Percentiles rank a stretch among this genome's conserved stretches.
Conservation (phyloP, 2,888 invertebrate genomes). For the Hemaris fuciformis region DNA sequence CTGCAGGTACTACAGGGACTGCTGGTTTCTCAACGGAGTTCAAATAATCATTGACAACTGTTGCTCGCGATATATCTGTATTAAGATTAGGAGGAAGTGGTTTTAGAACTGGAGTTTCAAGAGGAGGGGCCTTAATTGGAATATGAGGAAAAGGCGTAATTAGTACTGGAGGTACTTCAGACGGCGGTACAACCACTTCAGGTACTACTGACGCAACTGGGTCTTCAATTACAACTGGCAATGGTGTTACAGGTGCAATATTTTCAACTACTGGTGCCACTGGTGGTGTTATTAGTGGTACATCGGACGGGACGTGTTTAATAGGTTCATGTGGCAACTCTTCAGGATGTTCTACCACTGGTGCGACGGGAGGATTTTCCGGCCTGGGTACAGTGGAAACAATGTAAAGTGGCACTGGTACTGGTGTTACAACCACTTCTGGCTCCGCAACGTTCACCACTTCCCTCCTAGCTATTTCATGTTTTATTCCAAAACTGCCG, state of each 20-base stretch:
- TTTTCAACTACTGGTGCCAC: slow-evolving; percentile 17
- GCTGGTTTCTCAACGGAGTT: slow-evolving; percentile 20
- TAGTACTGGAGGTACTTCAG: neutral
- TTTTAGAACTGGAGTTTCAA: neutral
- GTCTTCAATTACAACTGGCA: neutral
- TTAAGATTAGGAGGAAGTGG: slow-evolving; percentile 19
- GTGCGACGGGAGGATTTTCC: slow-evolving; percentile 10
- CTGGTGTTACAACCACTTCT: neutral
- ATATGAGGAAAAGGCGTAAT: neutral
- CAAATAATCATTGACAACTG: slow-evolving; percentile 30
- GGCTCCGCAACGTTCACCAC: slow-evolving; percentile 15
- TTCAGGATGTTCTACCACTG: slow-evolving; percentile 18
- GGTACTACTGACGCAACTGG: neutral
- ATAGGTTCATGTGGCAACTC: slow-evolving; percentile 6
- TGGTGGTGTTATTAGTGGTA: slow-evolving; percentile 12
- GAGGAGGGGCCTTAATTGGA: neutral
- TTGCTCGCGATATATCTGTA: slow-evolving; percentile 34
- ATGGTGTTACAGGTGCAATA: slow-evolving; percentile 15
- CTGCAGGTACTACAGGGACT: slow-evolving; percentile 5
- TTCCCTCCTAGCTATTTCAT: slow-evolving; percentile 13
- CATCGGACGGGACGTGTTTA: slow-evolving; percentile 1
- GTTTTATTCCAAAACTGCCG: slow-evolving; percentile 39
- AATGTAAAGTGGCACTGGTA: slow-evolving; percentile 8
- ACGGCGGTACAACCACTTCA: neutral
- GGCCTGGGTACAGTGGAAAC: slow-evolving; percentile 4